Percentiles rank a stretch among this genome's conserved stretches.
phyloP scores from a whole-genome alignment of 2,797 vertebrate genomes.

The Mionectes olivaceus region DNA sequence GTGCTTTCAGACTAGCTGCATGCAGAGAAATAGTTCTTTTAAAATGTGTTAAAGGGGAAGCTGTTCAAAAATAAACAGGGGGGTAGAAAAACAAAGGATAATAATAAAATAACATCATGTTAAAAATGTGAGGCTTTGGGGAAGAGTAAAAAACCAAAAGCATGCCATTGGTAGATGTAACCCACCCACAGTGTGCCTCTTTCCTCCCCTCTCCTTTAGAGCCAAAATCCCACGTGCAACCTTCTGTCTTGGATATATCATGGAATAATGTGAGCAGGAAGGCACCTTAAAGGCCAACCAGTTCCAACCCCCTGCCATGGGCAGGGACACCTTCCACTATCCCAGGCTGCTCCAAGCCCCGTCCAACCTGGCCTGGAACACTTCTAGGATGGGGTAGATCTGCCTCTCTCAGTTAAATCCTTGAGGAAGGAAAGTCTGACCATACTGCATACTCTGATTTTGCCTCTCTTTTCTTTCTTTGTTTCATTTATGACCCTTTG shows the following conservation, averaged over 20 bases:
- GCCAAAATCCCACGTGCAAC: not conserved
- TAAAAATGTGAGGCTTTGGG: not conserved
- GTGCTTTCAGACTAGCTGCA: not conserved
- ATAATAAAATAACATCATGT: not conserved
- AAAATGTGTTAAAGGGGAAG: not conserved
- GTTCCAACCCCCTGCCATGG: fast-evolving
- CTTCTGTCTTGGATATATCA: not conserved
- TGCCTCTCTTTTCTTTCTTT: not conserved
- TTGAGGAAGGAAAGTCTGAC: not conserved
- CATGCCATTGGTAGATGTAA: not conserved
- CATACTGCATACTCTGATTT: not conserved
- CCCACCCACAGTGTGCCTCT: not conserved
- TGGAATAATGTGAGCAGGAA: fast-evolving
- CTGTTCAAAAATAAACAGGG: not conserved
- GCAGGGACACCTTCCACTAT: not conserved
- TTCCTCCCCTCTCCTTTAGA: not conserved
- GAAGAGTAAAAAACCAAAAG: not conserved
- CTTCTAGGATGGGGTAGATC: not conserved
- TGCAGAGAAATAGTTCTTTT: not conserved
- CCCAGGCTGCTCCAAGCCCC: fast-evolving
- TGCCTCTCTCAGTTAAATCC: not conserved
- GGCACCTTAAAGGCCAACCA: fast-evolving
- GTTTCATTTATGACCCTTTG: not conserved
- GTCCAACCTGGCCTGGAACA: fast-evolving
- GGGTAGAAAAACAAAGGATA: not conserved